Base-by-base conservation (phyloP, 2,797 vertebrate genomes). In the Aratinga solstitialis region DNA sequence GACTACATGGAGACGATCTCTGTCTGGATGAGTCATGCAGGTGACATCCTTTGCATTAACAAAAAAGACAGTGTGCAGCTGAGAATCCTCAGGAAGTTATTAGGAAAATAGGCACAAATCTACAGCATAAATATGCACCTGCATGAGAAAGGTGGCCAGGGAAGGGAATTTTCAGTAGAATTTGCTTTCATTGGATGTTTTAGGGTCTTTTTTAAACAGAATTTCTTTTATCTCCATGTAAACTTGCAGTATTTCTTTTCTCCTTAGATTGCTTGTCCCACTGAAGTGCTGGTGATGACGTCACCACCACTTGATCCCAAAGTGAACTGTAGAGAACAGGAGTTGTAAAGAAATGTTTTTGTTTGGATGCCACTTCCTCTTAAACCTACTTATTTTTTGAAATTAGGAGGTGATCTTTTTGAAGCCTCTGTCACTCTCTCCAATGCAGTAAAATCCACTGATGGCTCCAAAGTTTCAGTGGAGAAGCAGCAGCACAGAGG, bases 121-220 rank as follows among this genome's bases (percentile, higher is more conserved):
- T 47, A 48, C 23, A 36, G 32, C 82, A 43, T 76, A 61, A 59
- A 50, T 5, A 2, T 24, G 16, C 7, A 73, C 30, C 12, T 78
- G 11, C 32, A 67, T 61, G 15, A 67, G 75, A 65, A 68, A 69
- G 40, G 9, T 13, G 87, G 13, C 6, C 2, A 72, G 22, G 7
- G 14, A 87, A 65, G 21, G 0, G 26, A 43, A 24, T 80, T 69
- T 90, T 69, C 23, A n/a, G 71, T 56, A 69, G 12, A 74, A 67
- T 43, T 80, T 83, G 3, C 11, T 74, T 90, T 85, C 27, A 50
- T 11, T 21, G 6, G 16, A n/a, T 63, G 7, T 17, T 51, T 66
- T 13, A 21, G 1, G 23, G 59, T 87, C 77, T 72, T 47, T 1
- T 54, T 1, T 0, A 27, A 62, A 45, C n/a, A 2, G 9, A 50